Conservation (phyloP, 2,888 invertebrate genomes). For the Hermaeophaga mercurialis region DNA sequence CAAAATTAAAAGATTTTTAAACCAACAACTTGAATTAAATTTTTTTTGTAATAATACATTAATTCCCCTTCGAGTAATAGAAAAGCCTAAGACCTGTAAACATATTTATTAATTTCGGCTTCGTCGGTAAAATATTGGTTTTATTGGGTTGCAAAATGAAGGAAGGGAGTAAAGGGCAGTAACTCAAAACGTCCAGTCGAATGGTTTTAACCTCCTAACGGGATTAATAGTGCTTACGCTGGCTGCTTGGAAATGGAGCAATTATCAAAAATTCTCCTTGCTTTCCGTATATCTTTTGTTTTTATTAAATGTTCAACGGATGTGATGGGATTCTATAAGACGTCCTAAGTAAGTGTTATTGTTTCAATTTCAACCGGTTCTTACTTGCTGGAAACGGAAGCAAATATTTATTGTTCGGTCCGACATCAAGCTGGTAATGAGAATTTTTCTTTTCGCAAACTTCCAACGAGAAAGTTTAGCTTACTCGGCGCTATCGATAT, state of each 20-base stretch:
- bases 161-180: slow-evolving; percentile 37
- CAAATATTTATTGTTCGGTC: slow-evolving; percentile 21
- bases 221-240: slow-evolving; percentile 51
- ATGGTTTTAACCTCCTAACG: slow-evolving; percentile 48
- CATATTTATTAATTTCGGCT: slow-evolving; percentile 13
- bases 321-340: slow-evolving; percentile 41
- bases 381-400: slow-evolving; percentile 7
- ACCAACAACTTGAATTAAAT: too few relatives aligned
- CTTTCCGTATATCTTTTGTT: slow-evolving; percentile 30
- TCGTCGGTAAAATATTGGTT: slow-evolving; percentile 19
- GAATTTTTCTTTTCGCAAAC: slow-evolving; percentile 4
- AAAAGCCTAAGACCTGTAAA: too few relatives aligned
- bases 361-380: slow-evolving; percentile 20
- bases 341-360: slow-evolving; percentile 43
- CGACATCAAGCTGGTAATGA: background rate
- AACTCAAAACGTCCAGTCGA: slow-evolving; percentile 47
- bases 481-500: background rate
- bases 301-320: slow-evolving; percentile 41
- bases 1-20: too few relatives aligned
- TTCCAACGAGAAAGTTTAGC: background rate
- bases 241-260: slow-evolving; percentile 46
- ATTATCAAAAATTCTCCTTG: slow-evolving; percentile 47
- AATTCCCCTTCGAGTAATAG: too few relatives aligned
- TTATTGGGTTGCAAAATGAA: slow-evolving; percentile 13
- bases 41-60: too few relatives aligned